Evolutionary conservation across 2,888 invertebrate genomes (phyloP), one percentile per base, ranked within the genome.

Genomic region (Cotesia congregata): DNA sequence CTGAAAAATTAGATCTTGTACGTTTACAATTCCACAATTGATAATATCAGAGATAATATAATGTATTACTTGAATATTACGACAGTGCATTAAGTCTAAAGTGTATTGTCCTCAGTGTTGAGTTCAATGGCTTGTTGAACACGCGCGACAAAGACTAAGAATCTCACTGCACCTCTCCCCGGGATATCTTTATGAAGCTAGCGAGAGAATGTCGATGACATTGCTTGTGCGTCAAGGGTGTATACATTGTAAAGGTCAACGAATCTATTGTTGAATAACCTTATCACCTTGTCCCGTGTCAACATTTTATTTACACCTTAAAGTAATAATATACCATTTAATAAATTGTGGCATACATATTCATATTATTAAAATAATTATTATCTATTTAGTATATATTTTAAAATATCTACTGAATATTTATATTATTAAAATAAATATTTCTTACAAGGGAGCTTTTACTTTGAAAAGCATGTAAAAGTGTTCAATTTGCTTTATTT

Each of bases 161-260:
- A 82, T 83, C 81, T 75, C 79, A 80, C 50, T 50, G 50, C 50
- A 50, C 74, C 81, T 77, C 77, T 76, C 82, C 82, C 81, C 81
- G 78, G 77, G 71, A 80, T 86, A 86, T 85, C 86, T 87, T 86
- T 85, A 85, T 85, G 85, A 85, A 85, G 84, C 84, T 85, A 73
- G 67, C n/a, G 30, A 67, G 41, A 67, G 50, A 72, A 64, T 73
- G 65, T 17, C 65, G 73, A 41, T 67, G 64, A 67, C 76, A 67
- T 69, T 62, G 40, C 59, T 67, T 39, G 72, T 64, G 64, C 69
- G 41, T 68, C 77, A 82, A 80, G 81, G 78, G 79, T 81, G 83
- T 81, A 83, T 82, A 82, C 83, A 85, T 86, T 83, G 86, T 82
- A 76, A 85, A 87, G 86, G 86, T 86, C 86, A 86, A 85, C 82